A percentile compares a stretch with the other conserved stretches of the same genome.
Conservation (phyloP, 1,140 invertebrate species). For the Arctopsyche grandis region DNA sequence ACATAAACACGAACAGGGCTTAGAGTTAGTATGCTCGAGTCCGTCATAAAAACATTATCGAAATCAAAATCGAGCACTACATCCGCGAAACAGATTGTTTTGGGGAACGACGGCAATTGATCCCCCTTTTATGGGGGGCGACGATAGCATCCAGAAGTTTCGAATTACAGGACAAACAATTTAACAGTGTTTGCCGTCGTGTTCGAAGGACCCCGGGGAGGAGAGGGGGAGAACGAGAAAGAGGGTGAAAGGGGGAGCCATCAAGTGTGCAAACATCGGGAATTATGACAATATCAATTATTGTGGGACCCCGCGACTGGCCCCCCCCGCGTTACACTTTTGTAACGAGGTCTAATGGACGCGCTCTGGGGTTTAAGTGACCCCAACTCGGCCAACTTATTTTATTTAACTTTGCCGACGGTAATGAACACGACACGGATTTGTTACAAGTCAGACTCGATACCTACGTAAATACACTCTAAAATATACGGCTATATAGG, state of each 20-base stretch:
- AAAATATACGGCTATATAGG: too few species aligned
- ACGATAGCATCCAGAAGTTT: slow-evolving; percentile 30
- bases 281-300: slow-evolving; percentile 39
- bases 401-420: slow-evolving; percentile 28
- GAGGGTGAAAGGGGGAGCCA: slow-evolving; percentile 21
- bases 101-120: slow-evolving; percentile 13
- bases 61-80: background rate
- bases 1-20: too few species aligned
- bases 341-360: slow-evolving; percentile 21
- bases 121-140: background rate
- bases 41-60: too few species aligned
- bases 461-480: too few species aligned
- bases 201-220: background rate
- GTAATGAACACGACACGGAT: background rate
- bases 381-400: background rate
- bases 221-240: background rate
- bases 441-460: too few species aligned
- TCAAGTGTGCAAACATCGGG: slow-evolving; percentile 35
- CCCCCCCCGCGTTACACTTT: background rate
- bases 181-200: slow-evolving; percentile 41
- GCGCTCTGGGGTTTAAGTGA: background rate
- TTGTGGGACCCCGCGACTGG: background rate
- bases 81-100: background rate
- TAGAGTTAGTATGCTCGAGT: too few species aligned
- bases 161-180: slow-evolving; percentile 40